Base-by-base conservation (phyloP, 2,888 invertebrate genomes). In the Leptura quadrifasciata region DNA sequence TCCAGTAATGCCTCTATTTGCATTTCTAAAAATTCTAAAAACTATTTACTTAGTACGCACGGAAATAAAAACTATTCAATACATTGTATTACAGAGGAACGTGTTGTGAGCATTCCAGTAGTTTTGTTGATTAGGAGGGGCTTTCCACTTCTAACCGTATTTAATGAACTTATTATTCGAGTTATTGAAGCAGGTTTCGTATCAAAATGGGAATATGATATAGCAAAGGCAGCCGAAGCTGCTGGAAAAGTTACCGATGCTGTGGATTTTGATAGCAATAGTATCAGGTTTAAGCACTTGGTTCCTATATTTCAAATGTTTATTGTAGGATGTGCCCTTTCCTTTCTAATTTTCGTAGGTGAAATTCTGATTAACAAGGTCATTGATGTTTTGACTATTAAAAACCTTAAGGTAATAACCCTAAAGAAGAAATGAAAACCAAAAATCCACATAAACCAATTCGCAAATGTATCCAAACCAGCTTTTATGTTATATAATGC, bases 171-270 rank as follows among this genome's bases (percentile, higher is more conserved):
- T n/a, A 52, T 71, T 8, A 10, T 17, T 18, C 35, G 47, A 6
- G 52, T 71, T 39, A 1, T 39, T 12, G 60, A 8, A 17, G 39
- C 71, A 17, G 71, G 71, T 4, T 71, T 61, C 12, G 4, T 61
- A 17, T 24, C 18, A 1, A 71, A 71, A 18, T 71, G 71, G 71
- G 24, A 27, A 10, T 52, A 31, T 2, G 71, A 71, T 24, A 39
- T 69, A 2, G 3, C 47, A n/a, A 58, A 52, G 27, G 5, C 12
- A 52, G 5, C 12, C 9, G 24, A 17, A 24, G 6, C 0, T 21
- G 15, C 12, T 9, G n/a, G 24, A n/a, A 10, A 52, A n/a, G n/a
- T 1, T 1, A 47, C n/a, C 1, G 52, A 17, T 24, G 8, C 24
- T 24, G 24, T 5, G 0, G 47, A 64, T 21, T 64, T 39, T 52